phyloP scores from a whole-genome alignment of 2,113 vertebrate genomes.

The Antidorcas marsupialis region DNA sequence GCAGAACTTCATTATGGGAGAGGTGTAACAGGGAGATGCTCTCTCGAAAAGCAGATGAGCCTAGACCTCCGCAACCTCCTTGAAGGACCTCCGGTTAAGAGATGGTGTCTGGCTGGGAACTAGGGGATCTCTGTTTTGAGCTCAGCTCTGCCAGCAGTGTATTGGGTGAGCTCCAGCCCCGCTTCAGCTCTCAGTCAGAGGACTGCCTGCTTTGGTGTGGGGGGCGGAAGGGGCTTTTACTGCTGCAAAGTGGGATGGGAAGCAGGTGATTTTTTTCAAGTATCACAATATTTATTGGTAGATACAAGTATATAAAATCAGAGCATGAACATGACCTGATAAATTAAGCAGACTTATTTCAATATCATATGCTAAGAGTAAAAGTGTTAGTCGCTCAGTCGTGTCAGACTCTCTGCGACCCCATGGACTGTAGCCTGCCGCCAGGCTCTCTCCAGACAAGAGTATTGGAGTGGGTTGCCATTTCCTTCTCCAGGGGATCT shows the following conservation, averaged over 20 bases:
- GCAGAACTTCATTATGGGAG: neutral
- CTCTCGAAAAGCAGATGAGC: neutral
- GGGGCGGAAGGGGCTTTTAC: neutral
- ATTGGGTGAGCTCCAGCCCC: neutral
- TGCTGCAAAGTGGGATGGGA: neutral
- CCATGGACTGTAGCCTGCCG: accelerated
- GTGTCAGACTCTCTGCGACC: neutral
- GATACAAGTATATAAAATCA: neutral
- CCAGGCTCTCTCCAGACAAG: neutral
- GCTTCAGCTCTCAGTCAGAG: neutral
- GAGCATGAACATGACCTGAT: neutral
- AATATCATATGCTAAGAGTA: neutral
- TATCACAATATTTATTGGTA: neutral
- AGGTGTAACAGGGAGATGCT: neutral
- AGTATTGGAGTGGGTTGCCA: neutral
- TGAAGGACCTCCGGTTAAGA: neutral
- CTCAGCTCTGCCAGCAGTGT: neutral
- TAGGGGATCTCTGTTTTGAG: neutral
- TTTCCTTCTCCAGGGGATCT: neutral
- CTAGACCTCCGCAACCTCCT: neutral
- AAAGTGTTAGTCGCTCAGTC: neutral
- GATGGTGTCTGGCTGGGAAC: neutral
- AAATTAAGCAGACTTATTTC: neutral
- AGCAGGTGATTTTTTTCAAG: neutral
- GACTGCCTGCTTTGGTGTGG: accelerated